A percentile compares a stretch with the other conserved stretches of the same genome.
These are phyloP conservation scores for Helicoverpa zea DNA, from an alignment of 1,140 invertebrate genomes.

Conservation along the genomic window DNA sequence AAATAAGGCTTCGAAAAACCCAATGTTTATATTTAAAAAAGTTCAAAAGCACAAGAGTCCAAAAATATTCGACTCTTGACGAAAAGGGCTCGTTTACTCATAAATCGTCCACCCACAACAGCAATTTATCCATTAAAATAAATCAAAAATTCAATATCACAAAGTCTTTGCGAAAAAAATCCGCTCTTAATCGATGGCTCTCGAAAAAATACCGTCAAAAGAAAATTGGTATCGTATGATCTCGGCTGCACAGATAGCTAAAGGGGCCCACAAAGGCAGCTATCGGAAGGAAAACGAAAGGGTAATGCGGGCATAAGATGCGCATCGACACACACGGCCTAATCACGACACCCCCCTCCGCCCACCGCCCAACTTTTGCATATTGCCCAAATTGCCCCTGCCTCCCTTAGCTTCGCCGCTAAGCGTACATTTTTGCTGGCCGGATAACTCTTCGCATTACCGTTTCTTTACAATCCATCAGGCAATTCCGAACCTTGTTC, in stretches of 20 bases:
- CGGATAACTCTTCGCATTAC: conserved; percentile 49
- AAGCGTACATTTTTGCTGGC: conserved; percentile 60
- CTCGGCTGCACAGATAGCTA: conserved; percentile 74
- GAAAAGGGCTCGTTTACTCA: background rate
- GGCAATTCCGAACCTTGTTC: conserved; percentile 49
- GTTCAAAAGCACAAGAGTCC: background rate
- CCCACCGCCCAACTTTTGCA: conserved; percentile 80
- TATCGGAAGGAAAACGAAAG: conserved; percentile 86
- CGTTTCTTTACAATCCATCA: conserved; percentile 54
- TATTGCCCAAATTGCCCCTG: conserved; percentile 83
- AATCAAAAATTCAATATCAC: conserved; percentile 46
- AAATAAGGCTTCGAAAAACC: background rate
- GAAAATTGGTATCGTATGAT: conserved; percentile 81
- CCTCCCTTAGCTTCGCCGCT: conserved; percentile 50
- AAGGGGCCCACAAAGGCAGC: conserved; percentile 80
- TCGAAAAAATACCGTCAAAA: conserved; percentile 70
- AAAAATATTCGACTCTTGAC: background rate
- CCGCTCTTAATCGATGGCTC: conserved; percentile 54
- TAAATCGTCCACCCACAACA: background rate
- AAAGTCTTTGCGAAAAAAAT: conserved; percentile 32
- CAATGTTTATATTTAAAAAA: background rate
- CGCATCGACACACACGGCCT: conserved; percentile 85
- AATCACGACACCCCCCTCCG: conserved; percentile 73
- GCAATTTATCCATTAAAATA: conserved; percentile 41
- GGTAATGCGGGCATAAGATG: conserved; percentile 86